Evolutionary conservation across 1,140 invertebrate species (phyloP).

Genomic region (Pectinophora gossypiella): DNA sequence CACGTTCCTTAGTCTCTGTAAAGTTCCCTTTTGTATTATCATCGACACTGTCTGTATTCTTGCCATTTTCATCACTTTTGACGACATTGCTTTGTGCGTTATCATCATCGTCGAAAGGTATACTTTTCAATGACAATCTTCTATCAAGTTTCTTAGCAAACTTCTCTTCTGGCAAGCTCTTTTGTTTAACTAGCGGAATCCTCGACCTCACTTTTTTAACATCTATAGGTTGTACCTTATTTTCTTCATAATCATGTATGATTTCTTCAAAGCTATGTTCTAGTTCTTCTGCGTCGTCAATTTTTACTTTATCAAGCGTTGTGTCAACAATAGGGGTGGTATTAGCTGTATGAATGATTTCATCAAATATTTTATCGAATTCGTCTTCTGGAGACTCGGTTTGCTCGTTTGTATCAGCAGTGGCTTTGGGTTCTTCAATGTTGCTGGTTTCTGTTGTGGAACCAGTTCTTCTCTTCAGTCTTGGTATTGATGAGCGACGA

Average conservation of each 20-base stretch:
- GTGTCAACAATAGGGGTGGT: constrained; percentile 6
- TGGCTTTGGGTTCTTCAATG: constrained; percentile 1
- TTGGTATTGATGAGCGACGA: constrained; percentile 42
- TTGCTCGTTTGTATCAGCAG: constrained; percentile 5
- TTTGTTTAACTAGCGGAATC: constrained; percentile 48
- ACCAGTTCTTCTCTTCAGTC: constrained; percentile 21
- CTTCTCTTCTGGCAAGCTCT: constrained; percentile 1
- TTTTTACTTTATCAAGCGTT: constrained; percentile 18
- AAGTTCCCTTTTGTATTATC: no score
- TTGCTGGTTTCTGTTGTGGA: background rate
- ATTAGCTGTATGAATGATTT: constrained; percentile 29
- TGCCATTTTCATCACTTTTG: no score
- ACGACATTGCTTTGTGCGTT: background rate
- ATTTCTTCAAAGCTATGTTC: constrained; percentile 60
- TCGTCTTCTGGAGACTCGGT: constrained; percentile 43
- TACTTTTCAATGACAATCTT: constrained; percentile 5
- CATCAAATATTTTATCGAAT: constrained; percentile 60
- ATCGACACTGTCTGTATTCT: no score
- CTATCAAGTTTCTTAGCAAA: background rate
- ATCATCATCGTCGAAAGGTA: background rate
- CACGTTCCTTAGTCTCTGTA: no score
- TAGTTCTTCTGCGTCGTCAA: constrained; percentile 39
- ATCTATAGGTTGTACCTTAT: constrained; percentile 27
- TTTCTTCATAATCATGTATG: constrained; percentile 54
- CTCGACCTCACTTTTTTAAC: constrained; percentile 34